These are phyloP conservation scores for Hyposoter didymator DNA, from an alignment of 2,888 invertebrate genomes.

Conservation along the genomic window DNA sequence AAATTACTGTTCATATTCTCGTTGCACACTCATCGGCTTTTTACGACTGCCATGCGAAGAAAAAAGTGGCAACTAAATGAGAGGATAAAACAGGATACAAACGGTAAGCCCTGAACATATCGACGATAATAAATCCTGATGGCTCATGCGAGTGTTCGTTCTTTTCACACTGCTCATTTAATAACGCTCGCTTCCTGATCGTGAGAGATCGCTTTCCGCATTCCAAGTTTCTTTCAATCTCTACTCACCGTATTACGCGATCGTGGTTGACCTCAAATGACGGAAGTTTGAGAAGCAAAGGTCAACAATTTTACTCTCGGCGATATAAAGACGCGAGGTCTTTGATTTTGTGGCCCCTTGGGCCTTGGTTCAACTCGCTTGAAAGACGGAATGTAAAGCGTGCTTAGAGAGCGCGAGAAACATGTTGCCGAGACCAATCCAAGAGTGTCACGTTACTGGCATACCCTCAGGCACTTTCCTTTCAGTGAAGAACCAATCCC, in stretches of 20 bases:
- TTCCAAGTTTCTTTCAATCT: constrained; percentile 35
- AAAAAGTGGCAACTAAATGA: neutral
- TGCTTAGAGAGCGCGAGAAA: constrained; percentile 15
- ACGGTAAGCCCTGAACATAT: constrained; percentile 29
- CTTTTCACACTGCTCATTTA: constrained; percentile 32
- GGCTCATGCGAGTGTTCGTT: constrained; percentile 26
- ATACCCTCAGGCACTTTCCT: constrained; percentile 8
- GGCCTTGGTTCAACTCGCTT: constrained; percentile 32
- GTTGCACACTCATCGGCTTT: neutral
- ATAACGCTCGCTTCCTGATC: constrained; percentile 54
- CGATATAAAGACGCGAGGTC: neutral
- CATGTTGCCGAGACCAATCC: constrained; percentile 19
- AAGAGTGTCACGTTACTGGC: neutral
- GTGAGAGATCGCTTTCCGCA: constrained; percentile 50
- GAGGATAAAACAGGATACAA: constrained; percentile 14
- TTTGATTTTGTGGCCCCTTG: constrained; percentile 18
- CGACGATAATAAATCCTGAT: constrained; percentile 47
- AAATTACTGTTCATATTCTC: neutral
- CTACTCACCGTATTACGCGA: constrained; percentile 45
- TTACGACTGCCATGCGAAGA: neutral
- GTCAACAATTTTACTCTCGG: constrained; percentile 22
- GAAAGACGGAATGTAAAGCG: constrained; percentile 33
- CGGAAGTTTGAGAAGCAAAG: constrained; percentile 58
- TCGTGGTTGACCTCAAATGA: constrained; percentile 54
- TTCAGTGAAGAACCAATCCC: constrained; percentile 5